Evolutionary conservation across 53 echinoderm and acorn worm species (phyloP).

Genomic region (Temnopleurus reevesii): DNA sequence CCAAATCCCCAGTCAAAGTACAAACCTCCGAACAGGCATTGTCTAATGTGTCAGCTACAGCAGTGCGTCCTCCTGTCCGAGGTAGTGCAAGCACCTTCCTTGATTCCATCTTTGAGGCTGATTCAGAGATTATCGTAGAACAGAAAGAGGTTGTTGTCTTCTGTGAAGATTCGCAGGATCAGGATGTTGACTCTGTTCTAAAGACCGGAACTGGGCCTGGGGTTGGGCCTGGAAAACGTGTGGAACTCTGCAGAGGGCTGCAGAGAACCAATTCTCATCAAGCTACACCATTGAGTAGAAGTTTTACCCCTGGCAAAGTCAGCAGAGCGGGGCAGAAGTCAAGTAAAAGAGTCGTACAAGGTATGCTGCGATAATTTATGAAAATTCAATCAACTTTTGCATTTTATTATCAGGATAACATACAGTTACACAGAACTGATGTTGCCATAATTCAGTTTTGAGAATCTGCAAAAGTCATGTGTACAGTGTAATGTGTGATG

Average conservation of each 20-base stretch:
- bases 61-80: not conserved
- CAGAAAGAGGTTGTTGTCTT: constrained; percentile 1
- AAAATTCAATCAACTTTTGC: no score
- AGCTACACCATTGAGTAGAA: not conserved
- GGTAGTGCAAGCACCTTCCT: not conserved
- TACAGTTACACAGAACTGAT: no score
- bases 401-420: no score
- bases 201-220: not conserved
- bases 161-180: constrained; percentile 47
- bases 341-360: not conserved
- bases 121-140: not conserved
- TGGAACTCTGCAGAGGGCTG: not conserved
- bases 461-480: no score
- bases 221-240: no score
- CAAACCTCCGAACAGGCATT: not conserved
- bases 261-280: not conserved
- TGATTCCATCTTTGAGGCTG: not conserved
- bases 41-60: not conserved
- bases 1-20: not conserved
- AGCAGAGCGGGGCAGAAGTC: not conserved
- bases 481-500: no score
- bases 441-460: no score
- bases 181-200: not conserved
- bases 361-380: no score
- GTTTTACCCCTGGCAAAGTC: not conserved